Evolutionary conservation across 2,888 invertebrate species (phyloP).

Genomic region (Hemicrepidius hirtus): DNA sequence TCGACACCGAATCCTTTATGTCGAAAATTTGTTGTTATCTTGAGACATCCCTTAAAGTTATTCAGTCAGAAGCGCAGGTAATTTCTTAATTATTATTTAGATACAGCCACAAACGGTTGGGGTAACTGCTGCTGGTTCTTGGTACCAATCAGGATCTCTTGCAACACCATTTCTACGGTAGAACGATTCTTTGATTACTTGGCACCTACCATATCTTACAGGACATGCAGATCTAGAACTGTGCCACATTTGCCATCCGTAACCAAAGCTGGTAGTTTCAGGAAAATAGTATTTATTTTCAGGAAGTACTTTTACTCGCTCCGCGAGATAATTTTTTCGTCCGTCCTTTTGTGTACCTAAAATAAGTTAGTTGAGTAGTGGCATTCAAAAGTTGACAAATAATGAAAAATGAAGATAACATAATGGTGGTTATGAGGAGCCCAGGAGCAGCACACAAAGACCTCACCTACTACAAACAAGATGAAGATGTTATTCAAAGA

Average conservation of each 20-base stretch:
- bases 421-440: too few species aligned
- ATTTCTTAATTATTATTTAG: conserved; percentile 33
- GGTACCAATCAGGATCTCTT: conserved; percentile 76
- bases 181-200: conserved; percentile 75
- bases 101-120: conserved; percentile 65
- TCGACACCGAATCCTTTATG: conserved; percentile 39
- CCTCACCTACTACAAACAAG: too few species aligned
- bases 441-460: too few species aligned
- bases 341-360: conserved; percentile 71
- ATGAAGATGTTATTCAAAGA: too few species aligned
- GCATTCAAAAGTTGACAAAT: too few species aligned
- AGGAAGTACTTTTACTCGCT: conserved; percentile 73
- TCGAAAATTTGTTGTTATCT: conserved; percentile 47
- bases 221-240: conserved; percentile 61
- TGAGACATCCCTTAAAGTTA: conserved; percentile 41
- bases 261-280: conserved; percentile 73
- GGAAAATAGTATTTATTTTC: conserved; percentile 76
- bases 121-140: conserved; percentile 71
- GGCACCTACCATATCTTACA: conserved; percentile 73
- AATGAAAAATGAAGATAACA: too few species aligned
- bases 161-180: conserved; percentile 74
- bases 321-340: conserved; percentile 72
- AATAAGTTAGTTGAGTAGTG: neutral
- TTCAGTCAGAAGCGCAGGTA: conserved; percentile 55
- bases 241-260: conserved; percentile 78